These are phyloP conservation scores for Gyrodactylus bullatarudis DNA, from an alignment of 1,140 invertebrate species.

Conservation along the genomic window DNA sequence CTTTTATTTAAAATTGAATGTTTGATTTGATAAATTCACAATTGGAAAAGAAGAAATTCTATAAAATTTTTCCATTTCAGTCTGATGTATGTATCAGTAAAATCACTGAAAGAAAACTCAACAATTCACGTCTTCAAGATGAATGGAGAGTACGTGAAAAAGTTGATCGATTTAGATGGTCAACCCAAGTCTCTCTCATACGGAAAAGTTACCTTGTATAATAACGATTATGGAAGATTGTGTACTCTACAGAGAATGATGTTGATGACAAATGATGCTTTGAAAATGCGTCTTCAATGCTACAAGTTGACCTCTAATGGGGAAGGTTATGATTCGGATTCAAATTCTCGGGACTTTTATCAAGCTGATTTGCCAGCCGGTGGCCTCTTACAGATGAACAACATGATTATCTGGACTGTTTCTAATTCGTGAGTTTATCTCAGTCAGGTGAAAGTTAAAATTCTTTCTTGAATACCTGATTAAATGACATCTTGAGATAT, in stretches of 20 bases:
- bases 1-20: no score
- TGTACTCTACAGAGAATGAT: neutral
- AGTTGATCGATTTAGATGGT: neutral
- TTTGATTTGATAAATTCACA: no score
- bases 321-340: neutral
- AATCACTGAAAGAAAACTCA: neutral
- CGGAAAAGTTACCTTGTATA: neutral
- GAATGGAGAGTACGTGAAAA: neutral
- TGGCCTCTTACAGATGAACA: neutral
- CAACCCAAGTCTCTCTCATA: neutral
- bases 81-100: neutral
- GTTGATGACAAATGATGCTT: neutral
- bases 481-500: no score
- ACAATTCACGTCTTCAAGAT: neutral
- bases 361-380: neutral
- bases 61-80: neutral
- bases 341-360: neutral
- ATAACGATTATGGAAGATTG: neutral
- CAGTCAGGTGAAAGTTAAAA: no score
- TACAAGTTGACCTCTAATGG: neutral
- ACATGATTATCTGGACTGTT: neutral
- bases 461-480: no score
- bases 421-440: neutral
- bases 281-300: neutral
- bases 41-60: no score